Evolutionary conservation across 2,888 invertebrate genomes (phyloP).

Genomic region (Clanis bilineata): DNA sequence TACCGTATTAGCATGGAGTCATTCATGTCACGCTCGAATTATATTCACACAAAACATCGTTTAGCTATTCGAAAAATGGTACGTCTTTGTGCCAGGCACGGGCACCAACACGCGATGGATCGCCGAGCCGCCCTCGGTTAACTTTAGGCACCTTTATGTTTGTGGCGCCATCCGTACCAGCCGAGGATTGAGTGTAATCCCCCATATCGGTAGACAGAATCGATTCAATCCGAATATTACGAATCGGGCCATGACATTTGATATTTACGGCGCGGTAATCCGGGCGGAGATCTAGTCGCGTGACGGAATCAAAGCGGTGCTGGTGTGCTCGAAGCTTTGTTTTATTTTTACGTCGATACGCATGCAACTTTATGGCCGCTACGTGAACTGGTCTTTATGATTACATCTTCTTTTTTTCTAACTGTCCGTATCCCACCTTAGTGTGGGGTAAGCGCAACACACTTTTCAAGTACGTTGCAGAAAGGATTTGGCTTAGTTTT

Average conservation of each 20-base stretch:
- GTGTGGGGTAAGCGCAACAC: too few species aligned
- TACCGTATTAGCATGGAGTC: constrained; percentile 47
- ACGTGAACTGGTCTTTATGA: constrained; percentile 36
- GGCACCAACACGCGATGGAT: constrained; percentile 60
- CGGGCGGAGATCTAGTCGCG: constrained; percentile 68
- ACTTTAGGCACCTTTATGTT: constrained; percentile 65
- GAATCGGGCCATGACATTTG: constrained; percentile 76
- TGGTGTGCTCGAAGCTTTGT: neutral
- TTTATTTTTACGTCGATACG: neutral
- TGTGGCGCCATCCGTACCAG: constrained; percentile 72
- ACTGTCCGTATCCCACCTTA: too few species aligned
- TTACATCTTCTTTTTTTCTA: too few species aligned
- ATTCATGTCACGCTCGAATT: constrained; percentile 57
- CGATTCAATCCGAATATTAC: constrained; percentile 79
- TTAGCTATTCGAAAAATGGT: constrained; percentile 57
- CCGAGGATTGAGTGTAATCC: constrained; percentile 70
- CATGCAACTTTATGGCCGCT: constrained; percentile 32
- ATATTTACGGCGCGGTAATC: constrained; percentile 78
- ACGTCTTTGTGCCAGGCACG: constrained; percentile 53
- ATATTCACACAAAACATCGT: constrained; percentile 51
- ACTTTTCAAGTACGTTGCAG: too few species aligned
- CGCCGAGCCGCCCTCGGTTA: constrained; percentile 53
- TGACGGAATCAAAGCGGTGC: constrained; percentile 50
- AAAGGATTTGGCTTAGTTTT: too few species aligned
- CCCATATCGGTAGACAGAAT: constrained; percentile 75